phyloP scores from a whole-genome alignment of 2,888 invertebrate species.

The Liodrosophila aerea region DNA sequence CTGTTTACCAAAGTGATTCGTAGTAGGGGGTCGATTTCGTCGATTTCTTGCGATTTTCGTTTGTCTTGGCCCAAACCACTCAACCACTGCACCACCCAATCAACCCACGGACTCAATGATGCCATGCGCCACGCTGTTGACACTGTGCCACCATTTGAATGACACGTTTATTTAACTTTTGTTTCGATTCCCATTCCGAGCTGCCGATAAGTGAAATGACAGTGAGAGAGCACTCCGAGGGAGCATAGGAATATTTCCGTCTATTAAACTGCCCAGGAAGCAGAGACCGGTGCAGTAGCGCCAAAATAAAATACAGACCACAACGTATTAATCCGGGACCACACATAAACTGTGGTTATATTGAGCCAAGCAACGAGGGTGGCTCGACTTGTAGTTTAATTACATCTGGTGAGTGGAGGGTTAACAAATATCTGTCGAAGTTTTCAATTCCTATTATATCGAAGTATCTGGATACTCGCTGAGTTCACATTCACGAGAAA shows the following conservation, averaged over 20 bases:
- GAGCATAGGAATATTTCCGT: conserved; percentile 3
- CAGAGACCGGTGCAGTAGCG: too few species aligned
- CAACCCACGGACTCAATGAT: too few species aligned
- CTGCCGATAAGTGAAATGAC: background rate
- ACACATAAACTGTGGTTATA: conserved; percentile 15
- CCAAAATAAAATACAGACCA: conserved; percentile 16
- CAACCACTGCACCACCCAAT: background rate
- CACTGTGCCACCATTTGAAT: conserved; percentile 29
- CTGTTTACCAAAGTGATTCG: too few species aligned
- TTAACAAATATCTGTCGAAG: too few species aligned
- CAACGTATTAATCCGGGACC: conserved; percentile 40
- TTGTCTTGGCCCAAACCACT: conserved; percentile 32
- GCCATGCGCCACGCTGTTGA: too few species aligned
- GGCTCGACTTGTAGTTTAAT: background rate
- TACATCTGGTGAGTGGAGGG: too few species aligned
- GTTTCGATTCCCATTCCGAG: conserved; percentile 20
- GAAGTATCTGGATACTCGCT: too few species aligned
- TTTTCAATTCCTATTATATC: too few species aligned
- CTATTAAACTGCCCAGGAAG: too few species aligned
- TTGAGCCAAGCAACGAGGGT: conserved; percentile 17
- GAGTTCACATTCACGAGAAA: too few species aligned
- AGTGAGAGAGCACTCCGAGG: too few species aligned
- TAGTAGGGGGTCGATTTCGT: too few species aligned
- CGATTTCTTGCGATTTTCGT: conserved; percentile 16
- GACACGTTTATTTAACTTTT: conserved; percentile 50